Evolutionary conservation across 2,113 vertebrate species (phyloP).

Genomic region (Oxygymnocypris stewartii): DNA sequence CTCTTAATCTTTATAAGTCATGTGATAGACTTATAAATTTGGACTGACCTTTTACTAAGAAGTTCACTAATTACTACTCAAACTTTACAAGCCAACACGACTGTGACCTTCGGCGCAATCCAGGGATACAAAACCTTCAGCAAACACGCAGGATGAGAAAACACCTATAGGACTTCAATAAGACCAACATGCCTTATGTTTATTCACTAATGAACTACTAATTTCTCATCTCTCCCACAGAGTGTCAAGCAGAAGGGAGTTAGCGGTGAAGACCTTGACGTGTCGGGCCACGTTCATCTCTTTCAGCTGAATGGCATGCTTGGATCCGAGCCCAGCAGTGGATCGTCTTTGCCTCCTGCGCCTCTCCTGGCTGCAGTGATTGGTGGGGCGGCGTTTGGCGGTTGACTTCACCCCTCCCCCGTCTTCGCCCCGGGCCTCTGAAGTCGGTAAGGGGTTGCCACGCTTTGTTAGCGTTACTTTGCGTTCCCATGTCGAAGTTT

Average conservation of each 20-base stretch:
- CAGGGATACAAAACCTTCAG: not conserved
- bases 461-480: slow-evolving; percentile 59
- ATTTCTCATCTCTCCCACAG: not conserved
- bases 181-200: not conserved
- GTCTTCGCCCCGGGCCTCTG: slow-evolving; percentile 33
- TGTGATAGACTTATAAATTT: not conserved
- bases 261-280: not conserved
- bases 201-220: not conserved
- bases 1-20: not conserved
- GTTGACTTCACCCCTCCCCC: not conserved
- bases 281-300: not conserved
- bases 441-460: slow-evolving; percentile 59
- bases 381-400: not conserved
- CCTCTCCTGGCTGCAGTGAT: not conserved
- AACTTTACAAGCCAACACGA: not conserved
- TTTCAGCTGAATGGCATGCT: not conserved
- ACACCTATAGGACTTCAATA: not conserved
- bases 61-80: not conserved
- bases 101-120: not conserved
- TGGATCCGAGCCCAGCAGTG: not conserved
- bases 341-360: not conserved
- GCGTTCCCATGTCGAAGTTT: slow-evolving; percentile 64
- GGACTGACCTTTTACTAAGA: not conserved
- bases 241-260: not conserved
- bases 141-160: not conserved